Evolutionary conservation across 2,888 invertebrate species (phyloP), one percentile per base, ranked within the genome.

Genomic region (Cheilosia vulpina): DNA sequence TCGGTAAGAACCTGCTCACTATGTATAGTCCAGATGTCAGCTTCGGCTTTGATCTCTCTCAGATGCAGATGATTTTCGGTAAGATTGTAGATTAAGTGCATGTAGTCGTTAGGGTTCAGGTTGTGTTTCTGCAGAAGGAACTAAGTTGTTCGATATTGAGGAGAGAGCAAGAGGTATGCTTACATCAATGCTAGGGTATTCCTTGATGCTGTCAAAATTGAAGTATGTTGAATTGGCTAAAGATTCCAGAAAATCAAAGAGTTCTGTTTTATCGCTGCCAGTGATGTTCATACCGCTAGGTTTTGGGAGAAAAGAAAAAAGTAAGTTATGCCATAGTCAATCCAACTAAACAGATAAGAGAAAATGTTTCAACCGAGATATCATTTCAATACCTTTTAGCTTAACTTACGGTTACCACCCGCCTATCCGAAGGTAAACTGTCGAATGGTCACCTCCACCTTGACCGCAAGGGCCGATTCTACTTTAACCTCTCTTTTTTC

Each of bases 141-240:
- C n/a, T 17, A 7, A 15, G 19, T 19, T 38, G 19, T 4, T 11
- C 19, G 3, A 38, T 9, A n/a, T 6, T 38, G 4, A 19, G 21
- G 17, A 24, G 9, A 45, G 11, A 41, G 21, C 7, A 11, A 7
- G n/a, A 7, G 27, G 53, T 19, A 13, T 17, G 34, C 66, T 89
- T n/a, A 88, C 87, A 3, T 91, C 90, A 19, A 90, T 80, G 15
- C 89, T 88, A 1, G 87, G 65, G 55, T 87, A 89, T 0, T 87
- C 87, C 38, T 90, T 90, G 41, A 92, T 92, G 45, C 90, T 79
- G 45, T 90, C 78, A 69, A 92, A 92, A 68, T 92, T 92, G 0
- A 88, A 87, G 62, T 90, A 92, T 0, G 92, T 90, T 0, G 92
- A 90, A 77, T 92, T 92, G 4, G 92, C 92, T 62, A 92, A 84